Evolutionary conservation across 1,140 invertebrate genomes (phyloP), one percentile per base, ranked within the genome.

Genomic region (Drosophila pseudoobscura): DNA sequence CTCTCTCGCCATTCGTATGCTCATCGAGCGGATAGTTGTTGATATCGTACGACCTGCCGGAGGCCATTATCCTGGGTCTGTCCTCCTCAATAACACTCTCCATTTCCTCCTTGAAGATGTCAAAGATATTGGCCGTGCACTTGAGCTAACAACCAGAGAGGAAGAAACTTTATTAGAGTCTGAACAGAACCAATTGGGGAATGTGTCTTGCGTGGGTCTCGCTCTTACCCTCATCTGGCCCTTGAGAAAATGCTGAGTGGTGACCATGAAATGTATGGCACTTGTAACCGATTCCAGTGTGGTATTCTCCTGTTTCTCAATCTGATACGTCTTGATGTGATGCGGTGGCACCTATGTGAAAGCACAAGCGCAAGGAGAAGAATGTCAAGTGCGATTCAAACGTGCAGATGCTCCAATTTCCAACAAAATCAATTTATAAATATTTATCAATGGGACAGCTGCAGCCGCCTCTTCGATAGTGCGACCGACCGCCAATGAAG

Each of bases 191-290:
- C 22, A 35, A 39, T 17, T 17, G 13, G 26, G 11, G 31, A 6
- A 24, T 7, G 29, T 50, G 24, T 63, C 22, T 26, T n/a, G 31
- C 17, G 17, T 39, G 13, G 39, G 29, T 1, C 65, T 68, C 78
- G 93, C 93, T 91, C 92, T 70, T 79, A 93, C 93, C 91, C 92
- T 92, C 82, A 93, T 92, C 90, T 92, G 92, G 46, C 92, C 92
- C 76, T 92, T 91, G 58, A 92, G 77, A 63, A 93, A 93, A 79
- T 93, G 93, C 56, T 93, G 92, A 68, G 91, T 92, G 79, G 93
- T 93, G 55, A 93, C 92, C 54, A 92, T 91, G 68, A 93, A 93
- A 75, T 93, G 91, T 69, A 93, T 92, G 57, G 89, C 90, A 83
- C 89, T 89, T 68, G 89, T 83, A 35, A 91, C 87, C 15, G 87